Percentiles rank a stretch among this genome's conserved stretches.
These are phyloP conservation scores for Falco biarmicus DNA, from an alignment of 2,797 vertebrate species.

Conservation along the genomic window DNA sequence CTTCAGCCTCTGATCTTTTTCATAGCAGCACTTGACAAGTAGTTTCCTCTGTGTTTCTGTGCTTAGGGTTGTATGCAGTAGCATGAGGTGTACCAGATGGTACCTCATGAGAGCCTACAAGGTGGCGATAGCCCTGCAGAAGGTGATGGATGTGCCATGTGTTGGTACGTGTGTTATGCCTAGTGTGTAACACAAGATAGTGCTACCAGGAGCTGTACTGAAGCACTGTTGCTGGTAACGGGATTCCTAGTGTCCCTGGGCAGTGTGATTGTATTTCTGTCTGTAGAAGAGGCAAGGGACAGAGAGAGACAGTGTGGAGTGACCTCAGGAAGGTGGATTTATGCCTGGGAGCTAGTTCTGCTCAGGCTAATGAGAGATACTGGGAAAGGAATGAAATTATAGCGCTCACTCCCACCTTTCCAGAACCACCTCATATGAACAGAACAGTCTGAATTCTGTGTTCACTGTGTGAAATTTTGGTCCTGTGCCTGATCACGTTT, in stretches of 20 bases:
- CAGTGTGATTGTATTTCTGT: not conserved
- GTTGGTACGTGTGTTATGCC: not conserved
- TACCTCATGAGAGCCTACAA: no score
- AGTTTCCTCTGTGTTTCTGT: not conserved
- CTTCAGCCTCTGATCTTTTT: not conserved
- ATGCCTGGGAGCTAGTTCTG: not conserved
- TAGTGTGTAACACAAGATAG: not conserved
- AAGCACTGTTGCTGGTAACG: not conserved
- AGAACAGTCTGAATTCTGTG: not conserved
- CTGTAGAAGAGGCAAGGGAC: not conserved
- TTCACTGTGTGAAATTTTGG: not conserved
- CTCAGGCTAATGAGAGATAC: not conserved
- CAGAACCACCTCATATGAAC: accelerated
- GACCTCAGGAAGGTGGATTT: not conserved
- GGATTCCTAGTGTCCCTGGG: not conserved
- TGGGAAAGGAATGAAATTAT: not conserved
- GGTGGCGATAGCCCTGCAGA: not conserved
- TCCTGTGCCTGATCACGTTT: not conserved
- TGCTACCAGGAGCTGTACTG: not conserved
- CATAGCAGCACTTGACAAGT: not conserved
- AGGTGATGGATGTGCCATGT: not conserved
- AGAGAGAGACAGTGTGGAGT: not conserved
- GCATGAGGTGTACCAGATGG: not conserved
- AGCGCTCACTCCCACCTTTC: not conserved
- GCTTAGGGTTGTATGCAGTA: not conserved